phyloP scores from a whole-genome alignment of 2,113 vertebrate genomes.

The Phylloscopus trochilus region DNA sequence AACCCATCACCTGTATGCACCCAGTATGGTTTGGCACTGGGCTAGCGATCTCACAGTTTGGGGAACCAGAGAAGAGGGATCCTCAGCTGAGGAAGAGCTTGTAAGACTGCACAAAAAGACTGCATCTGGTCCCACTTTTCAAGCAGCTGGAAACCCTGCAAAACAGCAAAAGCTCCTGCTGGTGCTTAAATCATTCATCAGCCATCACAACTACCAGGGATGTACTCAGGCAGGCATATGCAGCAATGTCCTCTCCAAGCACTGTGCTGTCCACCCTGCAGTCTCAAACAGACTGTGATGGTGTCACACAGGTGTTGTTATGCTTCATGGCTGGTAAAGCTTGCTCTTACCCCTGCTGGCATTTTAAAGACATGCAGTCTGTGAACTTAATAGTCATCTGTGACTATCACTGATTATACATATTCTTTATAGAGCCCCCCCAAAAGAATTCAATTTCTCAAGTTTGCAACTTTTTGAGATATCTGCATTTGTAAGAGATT shows the following conservation, averaged over 20 bases:
- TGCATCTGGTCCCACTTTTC: background rate
- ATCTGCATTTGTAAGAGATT: background rate
- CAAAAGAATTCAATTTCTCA: background rate
- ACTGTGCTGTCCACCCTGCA: background rate
- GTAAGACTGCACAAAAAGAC: background rate
- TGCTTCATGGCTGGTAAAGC: background rate
- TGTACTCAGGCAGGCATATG: background rate
- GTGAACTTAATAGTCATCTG: background rate
- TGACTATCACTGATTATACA: background rate
- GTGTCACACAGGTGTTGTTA: background rate
- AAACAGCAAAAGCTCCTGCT: background rate
- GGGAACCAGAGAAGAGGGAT: accelerated
- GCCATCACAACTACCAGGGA: background rate
- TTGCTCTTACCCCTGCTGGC: background rate
- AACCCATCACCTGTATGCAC: background rate
- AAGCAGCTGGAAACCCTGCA: accelerated
- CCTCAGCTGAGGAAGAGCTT: background rate
- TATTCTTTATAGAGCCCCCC: background rate
- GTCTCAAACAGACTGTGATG: background rate
- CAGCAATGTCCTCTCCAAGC: background rate
- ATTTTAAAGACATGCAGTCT: background rate
- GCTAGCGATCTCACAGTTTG: accelerated
- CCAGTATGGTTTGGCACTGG: accelerated
- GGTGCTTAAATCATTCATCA: background rate
- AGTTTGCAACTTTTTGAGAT: background rate